Percentiles rank a stretch among this genome's conserved stretches.
Conservation (phyloP, 2,113 vertebrate species). For the Malurus elegans region DNA sequence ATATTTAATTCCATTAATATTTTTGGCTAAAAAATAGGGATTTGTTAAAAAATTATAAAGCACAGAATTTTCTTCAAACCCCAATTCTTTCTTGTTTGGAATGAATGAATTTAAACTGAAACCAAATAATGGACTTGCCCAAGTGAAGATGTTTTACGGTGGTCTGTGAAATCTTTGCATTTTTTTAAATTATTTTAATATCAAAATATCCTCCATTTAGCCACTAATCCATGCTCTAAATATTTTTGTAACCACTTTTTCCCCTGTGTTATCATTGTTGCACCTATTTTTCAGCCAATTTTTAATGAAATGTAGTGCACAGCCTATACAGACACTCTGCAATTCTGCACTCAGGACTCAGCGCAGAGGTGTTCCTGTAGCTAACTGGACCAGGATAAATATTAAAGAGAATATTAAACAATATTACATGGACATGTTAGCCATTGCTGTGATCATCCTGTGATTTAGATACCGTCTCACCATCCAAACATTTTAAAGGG, state of each 20-base stretch:
- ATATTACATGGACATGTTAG: not conserved
- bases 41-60: not conserved
- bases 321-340: not conserved
- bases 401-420: not conserved
- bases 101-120: not conserved
- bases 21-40: not conserved
- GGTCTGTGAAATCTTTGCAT: not conserved
- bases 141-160: not conserved
- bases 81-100: not conserved
- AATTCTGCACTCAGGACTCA: not conserved
- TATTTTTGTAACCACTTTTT: not conserved
- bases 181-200: not conserved
- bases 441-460: not conserved
- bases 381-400: not conserved
- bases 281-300: not conserved
- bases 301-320: not conserved
- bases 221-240: not conserved
- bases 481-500: not conserved
- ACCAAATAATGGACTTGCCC: not conserved
- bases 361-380: not conserved
- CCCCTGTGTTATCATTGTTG: not conserved
- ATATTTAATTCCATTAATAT: not conserved
- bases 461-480: not conserved
- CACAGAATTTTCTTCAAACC: not conserved
- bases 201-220: not conserved